These are phyloP conservation scores for Heptranchias perlo DNA, from an alignment of 2,113 vertebrate species.

Conservation along the genomic window DNA sequence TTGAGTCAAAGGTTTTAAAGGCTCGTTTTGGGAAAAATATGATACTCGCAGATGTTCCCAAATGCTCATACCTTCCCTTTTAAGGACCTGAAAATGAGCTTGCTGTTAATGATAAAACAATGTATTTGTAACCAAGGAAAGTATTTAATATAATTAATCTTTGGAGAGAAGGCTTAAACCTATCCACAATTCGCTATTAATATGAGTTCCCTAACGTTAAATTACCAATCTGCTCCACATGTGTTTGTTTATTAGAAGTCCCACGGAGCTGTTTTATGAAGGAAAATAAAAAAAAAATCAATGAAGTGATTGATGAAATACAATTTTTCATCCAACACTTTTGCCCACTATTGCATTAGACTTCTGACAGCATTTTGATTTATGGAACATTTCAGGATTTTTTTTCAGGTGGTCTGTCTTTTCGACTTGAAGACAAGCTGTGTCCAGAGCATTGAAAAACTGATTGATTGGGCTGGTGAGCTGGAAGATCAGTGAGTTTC, in stretches of 20 bases:
- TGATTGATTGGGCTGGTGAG: constrained; percentile 4
- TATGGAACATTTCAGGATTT: neutral
- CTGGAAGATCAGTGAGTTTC: neutral
- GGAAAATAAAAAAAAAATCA: neutral
- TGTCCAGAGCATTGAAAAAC: neutral
- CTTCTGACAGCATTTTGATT: constrained; percentile 7
- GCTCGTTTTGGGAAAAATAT: neutral
- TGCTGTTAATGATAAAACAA: neutral
- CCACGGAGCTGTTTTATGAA: neutral
- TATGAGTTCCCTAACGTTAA: neutral
- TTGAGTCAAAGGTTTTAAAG: neutral
- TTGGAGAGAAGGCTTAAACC: neutral
- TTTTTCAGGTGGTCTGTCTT: neutral
- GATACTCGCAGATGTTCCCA: too few species aligned
- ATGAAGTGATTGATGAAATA: constrained; percentile 22
- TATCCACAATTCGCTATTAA: neutral
- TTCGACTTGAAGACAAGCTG: neutral
- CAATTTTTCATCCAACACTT: constrained; percentile 17
- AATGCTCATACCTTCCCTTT: neutral
- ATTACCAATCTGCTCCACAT: neutral
- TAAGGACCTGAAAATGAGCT: neutral
- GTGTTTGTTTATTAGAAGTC: neutral
- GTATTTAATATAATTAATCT: neutral
- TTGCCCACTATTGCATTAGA: neutral
- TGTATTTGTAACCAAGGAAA: too few species aligned